Conservation (phyloP, 1,140 invertebrate genomes). For the Drosophila fuyamai region DNA sequence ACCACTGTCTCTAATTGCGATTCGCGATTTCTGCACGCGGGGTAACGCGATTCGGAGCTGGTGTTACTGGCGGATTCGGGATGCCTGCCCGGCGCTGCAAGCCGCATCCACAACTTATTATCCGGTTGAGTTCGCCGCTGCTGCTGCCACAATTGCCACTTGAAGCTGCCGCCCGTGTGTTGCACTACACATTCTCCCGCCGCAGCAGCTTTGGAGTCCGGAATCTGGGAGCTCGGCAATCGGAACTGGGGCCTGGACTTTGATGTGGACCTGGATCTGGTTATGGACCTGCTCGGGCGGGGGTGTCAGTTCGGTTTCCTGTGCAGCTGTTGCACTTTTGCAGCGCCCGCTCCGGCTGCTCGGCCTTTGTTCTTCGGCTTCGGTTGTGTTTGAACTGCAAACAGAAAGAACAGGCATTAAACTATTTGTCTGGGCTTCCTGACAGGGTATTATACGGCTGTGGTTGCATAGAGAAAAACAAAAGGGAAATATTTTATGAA, state of each 20-base stretch:
- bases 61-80: slow-evolving; percentile 28
- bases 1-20: slow-evolving; percentile 18
- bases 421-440: slow-evolving; percentile 76
- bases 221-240: slow-evolving; percentile 12
- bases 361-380: slow-evolving; percentile 28
- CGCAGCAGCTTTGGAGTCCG: slow-evolving; percentile 45
- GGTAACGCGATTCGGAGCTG: slow-evolving; percentile 20
- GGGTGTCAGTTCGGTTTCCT: slow-evolving; percentile 38
- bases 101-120: slow-evolving; percentile 65
- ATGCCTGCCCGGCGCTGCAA: slow-evolving; percentile 34
- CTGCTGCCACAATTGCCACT: slow-evolving; percentile 69
- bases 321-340: slow-evolving; percentile 79
- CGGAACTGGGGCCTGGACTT: background rate
- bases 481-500: too few species aligned
- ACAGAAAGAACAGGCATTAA: slow-evolving; percentile 74
- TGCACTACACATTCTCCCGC: slow-evolving; percentile 75
- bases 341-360: slow-evolving; percentile 42
- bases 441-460: slow-evolving; percentile 10
- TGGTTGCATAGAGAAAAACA: background rate
- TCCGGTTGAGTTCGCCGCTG: slow-evolving; percentile 64
- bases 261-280: background rate
- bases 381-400: slow-evolving; percentile 73
- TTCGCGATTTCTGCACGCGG: slow-evolving; percentile 13
- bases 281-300: background rate
- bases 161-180: slow-evolving; percentile 70